Evolutionary conservation across 2,113 vertebrate species (phyloP), one percentile per base, ranked within the genome.

Genomic region (Prietella phreatophila): DNA sequence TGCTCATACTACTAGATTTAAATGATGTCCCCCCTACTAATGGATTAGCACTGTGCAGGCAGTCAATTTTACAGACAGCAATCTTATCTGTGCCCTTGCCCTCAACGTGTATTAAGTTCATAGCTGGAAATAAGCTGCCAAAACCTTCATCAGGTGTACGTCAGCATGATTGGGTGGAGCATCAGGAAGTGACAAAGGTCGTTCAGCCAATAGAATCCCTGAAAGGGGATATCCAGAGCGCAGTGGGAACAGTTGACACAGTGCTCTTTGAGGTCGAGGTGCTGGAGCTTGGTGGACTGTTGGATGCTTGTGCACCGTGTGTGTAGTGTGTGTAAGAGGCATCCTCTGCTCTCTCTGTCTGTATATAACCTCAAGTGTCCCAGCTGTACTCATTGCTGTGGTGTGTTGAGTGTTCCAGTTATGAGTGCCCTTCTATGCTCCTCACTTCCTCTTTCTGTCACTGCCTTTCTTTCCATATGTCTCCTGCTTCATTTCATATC

Each of bases 331-430:
- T 85, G 82, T 85, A 79, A 75, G 76, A 76, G 67, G 73, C 83
- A 78, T 84, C 69, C 33, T 67, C 67, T 33, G 60, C 47, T 86
- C 50, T 73, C 58, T 33, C 30, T 42, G 39, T 60, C 75, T 90
- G 82, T 90, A 88, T 85, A 84, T 88, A 85, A 86, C 86, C 60
- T 65, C 25, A 25, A 76, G 83, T 88, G 79, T 85, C 79, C 50
- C 71, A 67, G 82, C 71, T 80, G 73, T 55, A 83, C 67, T 75
- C 86, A 61, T 27, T n/a, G n/a, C 89, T 53, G 39, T 69, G 82
- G 63, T 84, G 73, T 89, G 61, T 89, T 86, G 60, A 82, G 73
- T 86, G 63, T 58, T 55, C 85, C 61, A 67, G 30, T 81, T 86
- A 39, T 53, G 60, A 80, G 60, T 42, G 75, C 42, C 71, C 60